Evolutionary conservation across 2,797 vertebrate species (phyloP), one percentile per base, ranked within the genome.

Genomic region (Fistularia commersonii): DNA sequence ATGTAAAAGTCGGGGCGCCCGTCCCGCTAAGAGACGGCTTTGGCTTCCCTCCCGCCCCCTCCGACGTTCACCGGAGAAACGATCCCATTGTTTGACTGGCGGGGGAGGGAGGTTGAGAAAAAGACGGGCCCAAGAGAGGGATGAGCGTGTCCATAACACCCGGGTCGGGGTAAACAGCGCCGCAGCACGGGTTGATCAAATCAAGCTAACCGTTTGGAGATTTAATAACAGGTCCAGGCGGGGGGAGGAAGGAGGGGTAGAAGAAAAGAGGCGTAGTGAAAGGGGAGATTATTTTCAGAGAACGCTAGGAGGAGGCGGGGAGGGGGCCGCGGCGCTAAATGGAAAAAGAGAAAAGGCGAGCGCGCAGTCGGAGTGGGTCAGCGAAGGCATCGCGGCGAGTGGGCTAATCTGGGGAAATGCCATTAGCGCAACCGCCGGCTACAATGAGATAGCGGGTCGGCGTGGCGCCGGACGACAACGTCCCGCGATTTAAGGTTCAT

Each of bases 151-250:
- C 76, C 66, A 71, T 67, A 66, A 78, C 55, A 53, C 57, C 65
- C 46, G 23, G 47, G 68, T 72, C 13, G 50, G 72, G 57, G 61
- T 71, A 82, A 81, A 75, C 72, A 78, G 74, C 45, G 37, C 72
- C 64, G 64, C 57, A 72, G 74, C 60, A 48, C 59, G 57, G 57
- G 58, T 64, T 83, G 79, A 88, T 86, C 78, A 74, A 76, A 84
- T 85, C 78, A 85, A 73, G 23, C 72, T 73, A 77, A 73, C 76
- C 60, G 58, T 72, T 57, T 53, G 58, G 51, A 84, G 66, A 78
- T 72, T 72, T 76, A 78, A 75, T 77, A 74, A 78, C 54, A 66
- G 68, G 46, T 47, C 51, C 45, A 53, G 54, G 51, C 35, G 60
- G 45, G 8, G 41, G 41, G 14, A 12, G n/a, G 14, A 42, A 7